Base-by-base conservation (phyloP, 2,797 vertebrate genomes). In the Microchirus variegatus region DNA sequence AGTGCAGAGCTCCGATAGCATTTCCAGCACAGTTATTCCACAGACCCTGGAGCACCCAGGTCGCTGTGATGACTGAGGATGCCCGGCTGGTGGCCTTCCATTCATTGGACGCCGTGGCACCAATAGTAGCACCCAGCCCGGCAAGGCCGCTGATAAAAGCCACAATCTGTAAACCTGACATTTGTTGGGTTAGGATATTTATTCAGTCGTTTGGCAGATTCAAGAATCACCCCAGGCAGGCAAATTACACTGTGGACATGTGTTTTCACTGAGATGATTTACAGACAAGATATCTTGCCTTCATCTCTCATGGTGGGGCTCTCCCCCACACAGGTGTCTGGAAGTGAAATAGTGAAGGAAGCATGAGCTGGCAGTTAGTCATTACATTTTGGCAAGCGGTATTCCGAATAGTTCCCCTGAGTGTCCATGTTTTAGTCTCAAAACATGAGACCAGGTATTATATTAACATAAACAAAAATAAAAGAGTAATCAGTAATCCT, bases 21-120 rank as follows among this genome's bases (percentile, higher is more conserved):
- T 97, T 98, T 17, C 96, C 96, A 3, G 94, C 96, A 63, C 96
- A 98, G 86, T 95, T 97, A 92, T 94, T 95, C 96, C 96, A 97
- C 55, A 98, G 90, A 42, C 96, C 96, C 86, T 98, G 96, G 66
- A 96, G 95, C 50, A 98, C 92, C 96, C 96, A 98, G 10, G 96
- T 98, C 5, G 95, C 95, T 0, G 96, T 97, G 83, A 98, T 97
- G 77, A 98, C 95, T 0, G 96, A 97, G 0, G 95, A 95, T 5
- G 96, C 96, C 63, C 94, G 85, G 65, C 96, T 97, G 16, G 95
- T 98, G 49, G 93, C 93, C 80, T 91, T 95, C 96, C 96, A 98
- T 75, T 98, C 96, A 38, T 96, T 96, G 38, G 95, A 98, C 0
- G 92, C 83, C 0, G 94, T 95, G 66, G 96, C 95, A 5, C 90